phyloP scores from a whole-genome alignment of 2,888 invertebrate species.

The Drosophila mulleri region DNA sequence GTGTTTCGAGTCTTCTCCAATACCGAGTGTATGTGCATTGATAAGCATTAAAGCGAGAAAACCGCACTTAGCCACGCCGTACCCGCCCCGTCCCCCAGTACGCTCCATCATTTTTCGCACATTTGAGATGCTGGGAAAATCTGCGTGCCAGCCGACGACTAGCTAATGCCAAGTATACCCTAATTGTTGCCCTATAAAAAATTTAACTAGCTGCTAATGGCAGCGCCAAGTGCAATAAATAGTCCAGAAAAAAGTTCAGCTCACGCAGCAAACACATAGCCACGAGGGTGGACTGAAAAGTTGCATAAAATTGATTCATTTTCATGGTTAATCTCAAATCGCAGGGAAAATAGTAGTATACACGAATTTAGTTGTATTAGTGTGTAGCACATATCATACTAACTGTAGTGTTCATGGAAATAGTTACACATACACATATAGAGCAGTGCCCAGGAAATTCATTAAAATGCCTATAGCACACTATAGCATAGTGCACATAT shows the following conservation, averaged over 20 bases:
- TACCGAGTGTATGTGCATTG: slow-evolving; percentile 2
- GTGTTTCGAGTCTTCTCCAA: background rate
- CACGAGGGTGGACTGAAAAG: background rate
- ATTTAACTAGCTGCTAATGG: slow-evolving; percentile 24
- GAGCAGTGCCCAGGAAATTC: background rate
- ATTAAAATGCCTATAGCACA: too few relatives aligned
- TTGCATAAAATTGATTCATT: background rate
- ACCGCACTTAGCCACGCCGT: background rate
- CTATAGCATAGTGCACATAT: too few relatives aligned
- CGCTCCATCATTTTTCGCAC: background rate
- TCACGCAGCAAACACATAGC: background rate
- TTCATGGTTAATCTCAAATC: background rate
- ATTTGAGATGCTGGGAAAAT: slow-evolving; percentile 1
- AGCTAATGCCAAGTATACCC: slow-evolving; percentile 8
- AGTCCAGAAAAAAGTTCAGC: background rate
- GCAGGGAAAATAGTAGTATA: too few relatives aligned
- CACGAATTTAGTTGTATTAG: background rate
- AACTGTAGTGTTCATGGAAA: too few relatives aligned
- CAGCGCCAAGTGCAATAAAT: slow-evolving; percentile 22
- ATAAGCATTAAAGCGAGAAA: slow-evolving; percentile 9
- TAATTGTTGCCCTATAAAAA: slow-evolving; percentile 17
- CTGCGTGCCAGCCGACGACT: slow-evolving; percentile 14
- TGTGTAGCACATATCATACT: too few relatives aligned
- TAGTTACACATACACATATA: too few relatives aligned
- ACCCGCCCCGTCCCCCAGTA: too few relatives aligned